Evolutionary conservation across 2,888 invertebrate species (phyloP), one percentile per base, ranked within the genome.

Genomic region (Agapostemon virescens): DNA sequence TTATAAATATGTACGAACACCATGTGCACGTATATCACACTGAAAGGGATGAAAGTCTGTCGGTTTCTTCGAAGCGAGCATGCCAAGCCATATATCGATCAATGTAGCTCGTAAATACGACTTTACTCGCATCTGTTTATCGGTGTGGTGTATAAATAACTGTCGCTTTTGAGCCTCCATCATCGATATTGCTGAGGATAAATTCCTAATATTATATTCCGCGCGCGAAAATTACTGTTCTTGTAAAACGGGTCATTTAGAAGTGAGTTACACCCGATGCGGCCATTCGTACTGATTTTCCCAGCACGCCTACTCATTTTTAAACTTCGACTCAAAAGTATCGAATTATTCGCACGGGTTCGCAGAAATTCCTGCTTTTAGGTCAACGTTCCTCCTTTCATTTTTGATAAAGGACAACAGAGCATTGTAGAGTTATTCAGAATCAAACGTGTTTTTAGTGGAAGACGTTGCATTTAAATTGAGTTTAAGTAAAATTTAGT

Each of bases 1-100:
- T 88, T 88, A 88, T 89, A 88, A 88, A 89, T 89, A 88, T 89
- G 86, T 87, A 88, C 52, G 81, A 83, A 81, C 81, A 74, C 79
- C 82, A 83, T 73, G 80, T 77, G 85, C 72, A 74, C 79, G 75
- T 86, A 80, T 79, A 85, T 85, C 79, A 79, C 79, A 23, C 69
- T 69, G 55, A 74, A 84, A 81, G 85, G 85, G 84, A 81, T 82
- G 75, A 83, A 66, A 77, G 79, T 75, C 83, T 84, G 85, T 77
- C 75, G 77, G 77, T 77, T 82, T 74, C 71, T 69, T 79, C 67
- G 70, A 52, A 67, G 81, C 79, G 68, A 77, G 55, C 40, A 73
- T 67, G 30, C 77, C 66, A 33, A 76, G 68, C 79, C 74, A 68
- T 84, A 80, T 72, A 85, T 84, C 80, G 83, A 84, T 84, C 84